A percentile compares a stretch with the other conserved stretches of the same genome.
These are phyloP conservation scores for Anthopleura sola DNA, from an alignment of 64 coral and sea anemone species.

Conservation along the genomic window DNA sequence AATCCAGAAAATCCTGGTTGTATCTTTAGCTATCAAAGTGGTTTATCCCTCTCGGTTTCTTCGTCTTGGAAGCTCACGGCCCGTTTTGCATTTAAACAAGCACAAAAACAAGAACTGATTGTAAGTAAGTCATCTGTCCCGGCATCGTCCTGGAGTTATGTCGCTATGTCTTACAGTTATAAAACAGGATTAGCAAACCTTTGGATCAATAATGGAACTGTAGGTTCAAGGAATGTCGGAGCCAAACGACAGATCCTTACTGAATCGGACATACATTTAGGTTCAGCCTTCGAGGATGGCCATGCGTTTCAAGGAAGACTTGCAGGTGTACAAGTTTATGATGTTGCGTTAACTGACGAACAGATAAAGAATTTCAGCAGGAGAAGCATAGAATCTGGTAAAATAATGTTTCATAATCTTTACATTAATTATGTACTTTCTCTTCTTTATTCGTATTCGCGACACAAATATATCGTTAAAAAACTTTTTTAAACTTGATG, in stretches of 20 bases:
- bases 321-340: slow-evolving; percentile 37
- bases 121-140: neutral
- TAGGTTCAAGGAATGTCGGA: neutral
- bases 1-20: neutral
- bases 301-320: slow-evolving; percentile 5
- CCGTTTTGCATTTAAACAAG: neutral
- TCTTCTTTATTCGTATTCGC: too few relatives aligned
- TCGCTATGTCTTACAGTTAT: slow-evolving; percentile 10
- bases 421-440: too few relatives aligned
- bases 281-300: neutral
- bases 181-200: neutral
- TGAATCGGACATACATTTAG: neutral
- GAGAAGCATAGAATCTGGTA: neutral
- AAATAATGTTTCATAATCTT: too few relatives aligned
- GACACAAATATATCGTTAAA: too few relatives aligned
- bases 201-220: slow-evolving; percentile 5
- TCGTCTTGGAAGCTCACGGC: neutral
- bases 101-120: neutral
- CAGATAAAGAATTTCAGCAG: slow-evolving; percentile 9
- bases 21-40: neutral
- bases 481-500: too few relatives aligned
- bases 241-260: neutral
- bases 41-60: neutral
- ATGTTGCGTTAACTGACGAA: slow-evolving; percentile 1
- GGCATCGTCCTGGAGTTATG: slow-evolving; percentile 11